Base-by-base conservation (phyloP, 2,888 invertebrate species). In the Isoperla grammatica region DNA sequence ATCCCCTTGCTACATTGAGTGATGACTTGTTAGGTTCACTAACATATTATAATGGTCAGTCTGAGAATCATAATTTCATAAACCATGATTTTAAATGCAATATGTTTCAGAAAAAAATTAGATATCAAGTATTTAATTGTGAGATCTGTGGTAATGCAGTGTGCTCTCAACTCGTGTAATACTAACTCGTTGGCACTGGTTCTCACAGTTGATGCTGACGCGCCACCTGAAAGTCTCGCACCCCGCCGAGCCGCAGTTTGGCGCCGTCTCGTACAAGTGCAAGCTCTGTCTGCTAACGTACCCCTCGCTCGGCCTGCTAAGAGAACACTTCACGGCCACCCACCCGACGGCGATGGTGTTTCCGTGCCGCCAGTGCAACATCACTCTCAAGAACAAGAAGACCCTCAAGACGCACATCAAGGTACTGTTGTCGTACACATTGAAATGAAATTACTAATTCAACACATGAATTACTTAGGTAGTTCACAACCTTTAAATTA, bases 391-490 rank as follows among this genome's bases (percentile, higher is more conserved):
- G 55, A 65, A 63, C 22, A 65, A 62, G 59, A 66, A 65, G 60
- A 66, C 66, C 2, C 58, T 65, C 8, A 58, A 59, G 42, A 61
- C 63, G 5, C 66, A 66, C 63, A 61, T 65, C 50, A 66, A 66
- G 63, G 66, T 66, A 57, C 12, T 29, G 1, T 13, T 6, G 12
- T 35, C 23, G 29, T 17, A 2, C n/a, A 13, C 20, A 2, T n/a
- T 20, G 11, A n/a, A 20, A 13, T 17, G 46, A 2, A 12, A 1
- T 45, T 45, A 11, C n/a, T n/a, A n/a, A n/a, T n/a, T n/a, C n/a
- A n/a, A n/a, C n/a, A n/a, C n/a, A n/a, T n/a, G n/a, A n/a, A n/a
- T n/a, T n/a, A n/a, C n/a, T n/a, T n/a, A n/a, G n/a, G n/a, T n/a
- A n/a, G n/a, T n/a, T n/a, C n/a, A n/a, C n/a, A n/a, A n/a, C n/a